A percentile compares a stretch with the other conserved stretches of the same genome.
These are phyloP conservation scores for Manis crassicaudata DNA, from an alignment of 2,797 vertebrate genomes.

Conservation along the genomic window DNA sequence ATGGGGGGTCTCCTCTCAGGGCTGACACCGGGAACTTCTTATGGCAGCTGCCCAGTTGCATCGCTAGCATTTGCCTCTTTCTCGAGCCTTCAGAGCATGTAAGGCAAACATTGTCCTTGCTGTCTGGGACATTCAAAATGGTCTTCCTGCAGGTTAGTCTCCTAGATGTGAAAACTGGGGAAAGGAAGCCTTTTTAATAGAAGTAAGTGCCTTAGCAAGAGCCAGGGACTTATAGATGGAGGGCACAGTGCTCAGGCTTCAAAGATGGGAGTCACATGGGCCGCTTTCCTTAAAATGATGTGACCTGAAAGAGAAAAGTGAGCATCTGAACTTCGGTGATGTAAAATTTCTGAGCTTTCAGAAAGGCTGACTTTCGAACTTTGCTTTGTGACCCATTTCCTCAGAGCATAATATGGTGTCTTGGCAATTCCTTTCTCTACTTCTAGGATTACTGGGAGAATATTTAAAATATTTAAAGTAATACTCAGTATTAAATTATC, in stretches of 20 bases:
- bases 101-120: background rate
- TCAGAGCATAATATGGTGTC: background rate
- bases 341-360: background rate
- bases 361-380: background rate
- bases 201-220: background rate
- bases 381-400: background rate
- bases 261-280: background rate
- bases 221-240: background rate
- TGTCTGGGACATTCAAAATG: background rate
- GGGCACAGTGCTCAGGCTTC: background rate
- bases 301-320: background rate
- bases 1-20: background rate
- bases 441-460: background rate
- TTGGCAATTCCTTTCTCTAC: background rate
- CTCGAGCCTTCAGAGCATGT: background rate
- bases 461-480: background rate
- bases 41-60: background rate
- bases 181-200: background rate
- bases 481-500: background rate
- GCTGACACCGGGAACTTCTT: background rate
- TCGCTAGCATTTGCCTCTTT: background rate
- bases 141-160: background rate
- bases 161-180: background rate
- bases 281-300: background rate
- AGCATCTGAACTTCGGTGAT: background rate